phyloP scores from a whole-genome alignment of 2,113 vertebrate genomes.

The Tragelaphus scriptus region DNA sequence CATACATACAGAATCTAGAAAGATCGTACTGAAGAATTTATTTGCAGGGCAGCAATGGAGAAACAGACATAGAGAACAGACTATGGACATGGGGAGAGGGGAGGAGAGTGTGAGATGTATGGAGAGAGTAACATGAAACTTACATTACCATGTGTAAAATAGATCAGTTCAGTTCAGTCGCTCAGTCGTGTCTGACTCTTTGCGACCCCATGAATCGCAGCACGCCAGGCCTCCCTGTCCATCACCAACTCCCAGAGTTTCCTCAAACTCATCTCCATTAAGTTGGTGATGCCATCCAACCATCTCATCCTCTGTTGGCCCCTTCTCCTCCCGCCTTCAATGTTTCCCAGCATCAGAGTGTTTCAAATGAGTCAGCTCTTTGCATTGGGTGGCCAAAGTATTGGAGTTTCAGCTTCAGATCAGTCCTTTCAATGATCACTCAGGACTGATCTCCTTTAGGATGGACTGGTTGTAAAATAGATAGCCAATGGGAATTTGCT shows the following conservation, averaged over 20 bases:
- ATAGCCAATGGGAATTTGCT: not conserved
- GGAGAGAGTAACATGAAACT: not conserved
- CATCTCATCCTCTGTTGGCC: not conserved
- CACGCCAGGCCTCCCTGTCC: not conserved
- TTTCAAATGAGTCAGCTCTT: not conserved
- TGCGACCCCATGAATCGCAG: fast-evolving
- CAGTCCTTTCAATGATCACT: not conserved
- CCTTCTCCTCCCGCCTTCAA: not conserved
- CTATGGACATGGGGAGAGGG: not conserved
- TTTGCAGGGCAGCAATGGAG: not conserved
- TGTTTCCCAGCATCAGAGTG: not conserved
- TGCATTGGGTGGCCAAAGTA: not conserved
- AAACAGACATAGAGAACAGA: not conserved
- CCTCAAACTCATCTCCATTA: not conserved
- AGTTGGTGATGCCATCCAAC: not conserved
- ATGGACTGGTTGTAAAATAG: not conserved
- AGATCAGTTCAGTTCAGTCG: not conserved
- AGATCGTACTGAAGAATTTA: not conserved
- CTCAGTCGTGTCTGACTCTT: not conserved
- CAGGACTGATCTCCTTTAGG: not conserved
- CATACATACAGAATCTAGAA: not conserved
- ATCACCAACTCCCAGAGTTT: not conserved
- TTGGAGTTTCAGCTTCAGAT: not conserved
- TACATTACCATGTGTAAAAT: not conserved
- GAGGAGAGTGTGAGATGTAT: not conserved